These are phyloP conservation scores for Megaleporinus macrocephalus DNA, from an alignment of 2,113 vertebrate genomes.

Conservation along the genomic window DNA sequence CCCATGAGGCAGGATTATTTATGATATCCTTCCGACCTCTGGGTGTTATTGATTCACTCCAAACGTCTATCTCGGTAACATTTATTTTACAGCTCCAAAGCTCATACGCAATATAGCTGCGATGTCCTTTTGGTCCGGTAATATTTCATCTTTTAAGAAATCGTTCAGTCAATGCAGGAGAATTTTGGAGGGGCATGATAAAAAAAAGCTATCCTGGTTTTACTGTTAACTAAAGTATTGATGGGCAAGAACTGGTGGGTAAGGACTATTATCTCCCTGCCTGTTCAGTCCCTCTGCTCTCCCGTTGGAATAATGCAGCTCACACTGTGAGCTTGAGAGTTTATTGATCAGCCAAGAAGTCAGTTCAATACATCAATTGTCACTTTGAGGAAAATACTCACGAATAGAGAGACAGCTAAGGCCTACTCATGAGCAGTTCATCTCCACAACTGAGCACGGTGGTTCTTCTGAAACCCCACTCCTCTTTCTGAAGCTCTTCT, in stretches of 20 bases:
- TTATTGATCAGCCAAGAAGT: slow-evolving; percentile 48
- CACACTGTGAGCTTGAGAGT: slow-evolving; percentile 34
- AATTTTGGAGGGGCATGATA: neutral
- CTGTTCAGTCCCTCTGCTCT: slow-evolving; percentile 44
- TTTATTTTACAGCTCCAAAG: slow-evolving; percentile 40
- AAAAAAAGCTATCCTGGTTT: neutral
- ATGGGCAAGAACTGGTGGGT: neutral
- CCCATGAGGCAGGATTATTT: slow-evolving; percentile 31
- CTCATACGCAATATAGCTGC: neutral
- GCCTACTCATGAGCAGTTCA: neutral
- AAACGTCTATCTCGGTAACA: slow-evolving; percentile 35
- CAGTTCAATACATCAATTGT: slow-evolving; percentile 19
- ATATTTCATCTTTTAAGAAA: slow-evolving; percentile 23
- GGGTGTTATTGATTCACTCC: slow-evolving; percentile 16
- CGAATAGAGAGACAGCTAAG: slow-evolving; percentile 9
- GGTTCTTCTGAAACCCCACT: neutral
- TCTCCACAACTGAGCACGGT: neutral
- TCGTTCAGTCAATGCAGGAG: neutral
- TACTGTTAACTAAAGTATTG: neutral
- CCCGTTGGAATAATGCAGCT: slow-evolving; percentile 47
- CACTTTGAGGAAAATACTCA: slow-evolving; percentile 14
- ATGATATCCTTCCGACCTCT: slow-evolving; percentile 29
- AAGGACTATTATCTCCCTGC: slow-evolving; percentile 38
- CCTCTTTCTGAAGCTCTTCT: too few relatives aligned
- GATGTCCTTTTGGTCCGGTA: slow-evolving; percentile 9